Conservation (phyloP, 1,140 invertebrate species). For the Drosophila truncata region DNA sequence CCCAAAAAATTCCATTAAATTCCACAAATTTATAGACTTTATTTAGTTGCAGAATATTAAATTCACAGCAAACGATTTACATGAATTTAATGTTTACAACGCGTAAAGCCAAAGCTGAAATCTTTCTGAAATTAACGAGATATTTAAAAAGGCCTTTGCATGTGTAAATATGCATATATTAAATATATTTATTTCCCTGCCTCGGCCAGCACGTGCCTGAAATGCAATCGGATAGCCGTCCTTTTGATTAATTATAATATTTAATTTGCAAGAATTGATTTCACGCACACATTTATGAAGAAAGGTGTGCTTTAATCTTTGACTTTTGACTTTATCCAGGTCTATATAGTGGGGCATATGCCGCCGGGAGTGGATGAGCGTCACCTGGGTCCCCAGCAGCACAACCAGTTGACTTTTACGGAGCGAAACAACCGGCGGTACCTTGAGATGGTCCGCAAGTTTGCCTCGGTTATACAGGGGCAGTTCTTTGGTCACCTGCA, state of each 20-base stretch:
- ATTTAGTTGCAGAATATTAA: background rate
- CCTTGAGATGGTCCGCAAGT: conserved; percentile 90
- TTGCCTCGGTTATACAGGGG: conserved; percentile 92
- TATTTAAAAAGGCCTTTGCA: conserved; percentile 18
- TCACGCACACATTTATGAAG: background rate
- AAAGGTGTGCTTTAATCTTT: conserved; percentile 10
- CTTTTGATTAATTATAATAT: conserved; percentile 58
- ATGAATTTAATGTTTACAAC: conserved; percentile 13
- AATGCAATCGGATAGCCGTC: conserved; percentile 26
- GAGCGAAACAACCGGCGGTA: conserved; percentile 90
- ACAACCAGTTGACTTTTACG: conserved; percentile 87
- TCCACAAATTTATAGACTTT: background rate
- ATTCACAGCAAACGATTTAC: background rate
- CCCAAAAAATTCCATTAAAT: background rate
- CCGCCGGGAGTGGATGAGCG: conserved; percentile 95
- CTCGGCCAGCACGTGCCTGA: conserved; percentile 19
- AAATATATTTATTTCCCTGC: background rate
- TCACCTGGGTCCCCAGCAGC: conserved; percentile 87
- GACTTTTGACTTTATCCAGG: conserved; percentile 87
- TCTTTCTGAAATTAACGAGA: conserved; percentile 35
- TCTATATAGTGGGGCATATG: conserved; percentile 95
- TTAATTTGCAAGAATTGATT: conserved; percentile 49
- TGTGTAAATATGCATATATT: conserved; percentile 18
- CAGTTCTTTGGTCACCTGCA: conserved; percentile 97
- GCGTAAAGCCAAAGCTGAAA: conserved; percentile 16